Base-by-base conservation (phyloP, 1,140 invertebrate genomes). In the Maconellicoccus hirsutus region DNA sequence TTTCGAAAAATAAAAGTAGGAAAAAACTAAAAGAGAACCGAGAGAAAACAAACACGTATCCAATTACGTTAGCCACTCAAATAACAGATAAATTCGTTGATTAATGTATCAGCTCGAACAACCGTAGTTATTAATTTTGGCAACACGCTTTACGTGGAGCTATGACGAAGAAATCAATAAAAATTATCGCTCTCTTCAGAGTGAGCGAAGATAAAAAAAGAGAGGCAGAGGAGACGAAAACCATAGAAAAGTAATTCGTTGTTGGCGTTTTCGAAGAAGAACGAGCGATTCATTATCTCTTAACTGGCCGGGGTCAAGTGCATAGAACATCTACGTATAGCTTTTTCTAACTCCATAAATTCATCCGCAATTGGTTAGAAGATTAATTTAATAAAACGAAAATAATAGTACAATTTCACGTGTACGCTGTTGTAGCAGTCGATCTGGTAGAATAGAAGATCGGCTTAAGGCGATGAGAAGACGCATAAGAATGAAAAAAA, bases 311-410 rank as follows among this genome's bases (percentile, higher is more conserved):
- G 29, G 42, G 42, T 52, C 42, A 52, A 52, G 42, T 52, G n/a
- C 10, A 14, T 52, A 52, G 6, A 19, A 14, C 42, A 16, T 52
- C 42, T 6, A 14, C 33, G 33, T 38, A 38, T 38, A 38, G 33
- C 10, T 52, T 16, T 52, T 52, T 33, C 29, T 16, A 52, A 52
- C 42, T 52, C 42, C 16, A 52, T 52, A 52, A 52, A 52, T 52
- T 52, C 42, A 52, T 52, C 12, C 42, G 42, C 10, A 52, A 52
- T 16, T 52, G n/a, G 10, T 19, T 52, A 14, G 42, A 52, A 52
- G 42, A 52, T 52, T 52, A 52, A 52, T 52, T 52, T 52, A 52
- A 52, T 52, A 52, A 52, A 52, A 52, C n/a, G 42, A 52, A 52
- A 52, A 52, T 52, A 52, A 52, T 52, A 52, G 42, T 33, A 33